Percentiles rank a stretch among this genome's conserved stretches.
Evolutionary conservation across 2,797 vertebrate species (phyloP).

Genomic region (Gadopsis marmoratus): DNA sequence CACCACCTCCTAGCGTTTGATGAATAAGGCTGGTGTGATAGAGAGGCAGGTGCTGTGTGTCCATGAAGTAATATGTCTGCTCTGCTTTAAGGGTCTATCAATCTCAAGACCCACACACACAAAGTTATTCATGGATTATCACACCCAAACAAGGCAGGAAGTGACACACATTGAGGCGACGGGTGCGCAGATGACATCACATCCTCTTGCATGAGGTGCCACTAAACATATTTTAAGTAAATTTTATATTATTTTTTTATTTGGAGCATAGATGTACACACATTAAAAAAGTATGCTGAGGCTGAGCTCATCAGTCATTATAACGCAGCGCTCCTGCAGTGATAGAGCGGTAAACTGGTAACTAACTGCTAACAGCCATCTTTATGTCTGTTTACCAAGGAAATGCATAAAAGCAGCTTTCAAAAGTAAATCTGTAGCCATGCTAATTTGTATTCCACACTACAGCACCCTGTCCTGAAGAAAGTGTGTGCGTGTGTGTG

Average conservation of each 20-base stretch:
- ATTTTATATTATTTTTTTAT: conserved; percentile 2
- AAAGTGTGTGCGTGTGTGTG: conserved; percentile 21
- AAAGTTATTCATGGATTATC: conserved; percentile 31
- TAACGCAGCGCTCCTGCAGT: conserved; percentile 21
- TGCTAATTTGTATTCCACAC: conserved; percentile 66
- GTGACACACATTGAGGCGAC: conserved; percentile 16
- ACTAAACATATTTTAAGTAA: not conserved
- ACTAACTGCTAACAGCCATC: not conserved
- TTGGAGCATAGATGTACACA: not conserved
- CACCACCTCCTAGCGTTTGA: conserved; percentile 54
- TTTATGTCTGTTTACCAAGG: not conserved
- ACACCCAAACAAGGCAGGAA: conserved; percentile 25
- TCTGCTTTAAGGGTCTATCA: conserved; percentile 66
- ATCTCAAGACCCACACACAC: conserved; percentile 47
- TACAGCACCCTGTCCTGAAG: conserved; percentile 37
- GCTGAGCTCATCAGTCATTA: conserved; percentile 3
- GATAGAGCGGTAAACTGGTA: not conserved
- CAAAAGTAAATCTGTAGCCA: conserved; percentile 40
- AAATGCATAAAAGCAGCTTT: conserved; percentile 19
- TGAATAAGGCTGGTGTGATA: conserved; percentile 49
- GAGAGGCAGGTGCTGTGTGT: conserved; percentile 45
- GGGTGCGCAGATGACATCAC: conserved; percentile 6
- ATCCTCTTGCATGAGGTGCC: not conserved
- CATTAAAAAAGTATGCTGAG: not conserved
- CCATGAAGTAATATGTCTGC: conserved; percentile 69